A percentile compares a stretch with the other conserved stretches of the same genome.
Conservation (phyloP, 1,140 invertebrate species). For the Brachionus rotundiformis region DNA sequence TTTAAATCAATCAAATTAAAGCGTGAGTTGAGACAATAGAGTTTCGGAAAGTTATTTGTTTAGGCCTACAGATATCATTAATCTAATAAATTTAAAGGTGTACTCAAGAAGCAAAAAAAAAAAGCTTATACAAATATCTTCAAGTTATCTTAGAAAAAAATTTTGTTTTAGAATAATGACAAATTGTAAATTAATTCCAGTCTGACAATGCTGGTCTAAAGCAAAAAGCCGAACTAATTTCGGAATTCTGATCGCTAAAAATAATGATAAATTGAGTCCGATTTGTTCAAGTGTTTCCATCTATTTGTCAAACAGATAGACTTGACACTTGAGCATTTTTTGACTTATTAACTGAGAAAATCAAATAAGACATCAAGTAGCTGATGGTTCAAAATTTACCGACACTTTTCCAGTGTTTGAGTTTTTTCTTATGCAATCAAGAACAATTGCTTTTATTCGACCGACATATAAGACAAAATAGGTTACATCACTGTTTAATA, state of each 20-base stretch:
- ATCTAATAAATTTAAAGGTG: constrained; percentile 35
- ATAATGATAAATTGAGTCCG: constrained; percentile 1
- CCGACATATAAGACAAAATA: no score
- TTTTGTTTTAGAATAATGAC: neutral
- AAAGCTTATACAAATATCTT: constrained; percentile 23
- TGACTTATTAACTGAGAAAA: constrained; percentile 7
- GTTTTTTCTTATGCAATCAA: neutral
- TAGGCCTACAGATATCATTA: constrained; percentile 40
- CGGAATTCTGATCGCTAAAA: neutral
- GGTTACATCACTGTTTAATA: no score
- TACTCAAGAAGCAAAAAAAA: neutral
- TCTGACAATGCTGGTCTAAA: neutral
- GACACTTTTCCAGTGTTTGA: neutral
- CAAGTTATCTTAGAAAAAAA: neutral
- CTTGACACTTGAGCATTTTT: neutral
- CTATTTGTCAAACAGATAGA: constrained; percentile 19
- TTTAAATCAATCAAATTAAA: constrained; percentile 49
- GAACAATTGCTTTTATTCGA: neutral
- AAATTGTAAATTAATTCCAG: neutral
- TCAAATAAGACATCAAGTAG: constrained; percentile 13
- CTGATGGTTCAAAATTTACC: neutral
- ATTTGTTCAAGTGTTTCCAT: neutral
- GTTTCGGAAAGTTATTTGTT: neutral
- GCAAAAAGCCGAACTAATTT: neutral
- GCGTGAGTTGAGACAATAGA: neutral